Evolutionary conservation across 2,797 vertebrate species (phyloP).

Genomic region (Phylloscopus collybita): DNA sequence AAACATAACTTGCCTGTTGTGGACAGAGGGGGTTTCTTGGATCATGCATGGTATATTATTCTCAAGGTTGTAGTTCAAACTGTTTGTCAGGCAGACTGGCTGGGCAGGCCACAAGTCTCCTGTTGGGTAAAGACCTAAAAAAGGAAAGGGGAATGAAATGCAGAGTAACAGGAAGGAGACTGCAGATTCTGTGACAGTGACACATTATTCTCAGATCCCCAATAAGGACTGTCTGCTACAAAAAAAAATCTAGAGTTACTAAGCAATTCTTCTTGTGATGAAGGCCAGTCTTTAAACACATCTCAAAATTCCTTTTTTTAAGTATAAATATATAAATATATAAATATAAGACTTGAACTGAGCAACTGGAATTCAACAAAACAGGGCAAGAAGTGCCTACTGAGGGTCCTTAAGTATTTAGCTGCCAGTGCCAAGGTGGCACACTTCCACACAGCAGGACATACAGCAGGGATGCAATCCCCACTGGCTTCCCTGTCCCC

Average conservation of each 20-base stretch:
- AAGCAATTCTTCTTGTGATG: not conserved
- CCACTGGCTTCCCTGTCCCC: not conserved
- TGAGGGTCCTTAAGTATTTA: not conserved
- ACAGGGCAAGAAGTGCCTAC: not conserved
- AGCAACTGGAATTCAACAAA: not conserved
- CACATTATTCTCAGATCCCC: not conserved
- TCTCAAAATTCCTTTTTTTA: not conserved
- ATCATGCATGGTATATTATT: constrained; percentile 82
- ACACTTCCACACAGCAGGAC: not conserved
- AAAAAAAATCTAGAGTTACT: not conserved
- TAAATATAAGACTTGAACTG: not conserved
- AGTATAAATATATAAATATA: not conserved
- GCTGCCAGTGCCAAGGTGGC: not conserved
- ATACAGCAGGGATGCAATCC: not conserved
- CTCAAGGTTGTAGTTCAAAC: constrained; percentile 88
- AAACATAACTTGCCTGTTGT: constrained; percentile 81
- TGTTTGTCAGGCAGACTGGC: constrained; percentile 87
- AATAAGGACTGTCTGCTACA: not conserved
- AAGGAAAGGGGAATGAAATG: constrained; percentile 6
- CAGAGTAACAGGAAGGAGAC: not conserved
- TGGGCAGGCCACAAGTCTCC: constrained; percentile 89
- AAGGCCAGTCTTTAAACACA: not conserved
- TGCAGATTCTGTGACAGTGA: not conserved
- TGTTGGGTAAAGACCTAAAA: constrained; percentile 80
- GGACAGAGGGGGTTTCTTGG: constrained; percentile 80